Conservation (phyloP, 2,113 vertebrate species). For the Danionella cerebrum region DNA sequence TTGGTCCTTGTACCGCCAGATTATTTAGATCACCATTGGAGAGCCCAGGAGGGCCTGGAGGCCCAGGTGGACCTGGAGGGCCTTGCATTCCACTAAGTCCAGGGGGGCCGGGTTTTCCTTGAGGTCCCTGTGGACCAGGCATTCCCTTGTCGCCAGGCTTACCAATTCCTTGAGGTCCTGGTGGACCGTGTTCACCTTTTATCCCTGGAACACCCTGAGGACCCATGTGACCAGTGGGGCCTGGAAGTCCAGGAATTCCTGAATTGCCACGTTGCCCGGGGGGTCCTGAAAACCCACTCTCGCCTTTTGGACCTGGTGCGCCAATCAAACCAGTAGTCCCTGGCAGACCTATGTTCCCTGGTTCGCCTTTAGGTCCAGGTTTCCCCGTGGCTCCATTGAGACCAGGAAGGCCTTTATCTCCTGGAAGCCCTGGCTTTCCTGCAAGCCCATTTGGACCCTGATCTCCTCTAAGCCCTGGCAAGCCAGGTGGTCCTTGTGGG, state of each 20-base stretch:
- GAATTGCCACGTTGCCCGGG: slow-evolving; percentile 84
- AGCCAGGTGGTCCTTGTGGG: slow-evolving; percentile 75
- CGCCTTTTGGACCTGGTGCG: slow-evolving; percentile 75
- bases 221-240: slow-evolving; percentile 87
- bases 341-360: slow-evolving; percentile 78
- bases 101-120: slow-evolving; percentile 74
- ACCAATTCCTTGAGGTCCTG: slow-evolving; percentile 77
- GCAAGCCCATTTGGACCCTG: slow-evolving; percentile 76
- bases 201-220: slow-evolving; percentile 83
- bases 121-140: slow-evolving; percentile 80
- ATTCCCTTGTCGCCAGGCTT: slow-evolving; percentile 74
- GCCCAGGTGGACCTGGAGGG: slow-evolving; percentile 71
- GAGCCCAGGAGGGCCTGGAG: slow-evolving; percentile 70
- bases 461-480: slow-evolving; percentile 82
- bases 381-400: slow-evolving; percentile 76
- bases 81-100: slow-evolving; percentile 79
- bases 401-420: slow-evolving; percentile 85
- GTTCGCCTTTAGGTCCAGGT: slow-evolving; percentile 85
- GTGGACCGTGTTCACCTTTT: slow-evolving; percentile 81
- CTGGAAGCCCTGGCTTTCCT: slow-evolving; percentile 81
- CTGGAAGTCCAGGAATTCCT: slow-evolving; percentile 88
- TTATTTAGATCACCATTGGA: slow-evolving; percentile 73
- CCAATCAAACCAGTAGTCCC: slow-evolving; percentile 80
- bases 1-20: slow-evolving; percentile 71
- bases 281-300: slow-evolving; percentile 76